A percentile compares a stretch with the other conserved stretches of the same genome.
Evolutionary conservation across 2,113 vertebrate genomes (phyloP).

Genomic region (Rhizomys pruinosus): DNA sequence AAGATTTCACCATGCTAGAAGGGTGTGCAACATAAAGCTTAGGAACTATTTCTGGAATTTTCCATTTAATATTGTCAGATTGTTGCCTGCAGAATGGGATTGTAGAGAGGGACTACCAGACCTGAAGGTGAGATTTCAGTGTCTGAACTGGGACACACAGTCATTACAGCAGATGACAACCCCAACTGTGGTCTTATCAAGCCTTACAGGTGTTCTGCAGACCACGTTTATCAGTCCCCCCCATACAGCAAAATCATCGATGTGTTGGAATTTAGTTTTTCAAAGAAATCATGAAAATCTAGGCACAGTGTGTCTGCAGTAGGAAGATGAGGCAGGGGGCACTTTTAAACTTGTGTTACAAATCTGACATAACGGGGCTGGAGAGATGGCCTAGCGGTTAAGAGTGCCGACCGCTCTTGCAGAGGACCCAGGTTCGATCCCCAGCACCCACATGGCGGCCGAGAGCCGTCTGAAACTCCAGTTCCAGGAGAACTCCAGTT

Average conservation of each 20-base stretch:
- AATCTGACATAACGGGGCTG: neutral
- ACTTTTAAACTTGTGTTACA: neutral
- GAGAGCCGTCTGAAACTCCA: too few species aligned
- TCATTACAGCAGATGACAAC: rapidly evolving
- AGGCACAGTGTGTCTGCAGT: neutral
- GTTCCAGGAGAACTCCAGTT: too few species aligned
- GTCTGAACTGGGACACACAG: rapidly evolving
- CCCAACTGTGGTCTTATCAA: neutral
- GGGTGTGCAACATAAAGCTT: neutral
- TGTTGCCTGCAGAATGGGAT: neutral
- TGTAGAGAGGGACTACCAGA: too few species aligned
- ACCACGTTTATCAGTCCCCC: too few species aligned
- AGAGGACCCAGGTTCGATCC: too few species aligned
- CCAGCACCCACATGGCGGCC: too few species aligned
- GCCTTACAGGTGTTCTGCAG: too few species aligned
- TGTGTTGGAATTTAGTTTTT: neutral
- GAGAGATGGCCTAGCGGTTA: too few species aligned
- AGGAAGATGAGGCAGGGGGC: neutral
- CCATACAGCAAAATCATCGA: neutral
- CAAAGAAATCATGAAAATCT: neutral
- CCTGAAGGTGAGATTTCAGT: neutral
- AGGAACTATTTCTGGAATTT: neutral
- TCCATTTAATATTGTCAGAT: neutral
- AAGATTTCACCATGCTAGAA: neutral
- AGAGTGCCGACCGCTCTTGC: too few species aligned